A percentile compares a stretch with the other conserved stretches of the same genome.
These are phyloP conservation scores for Pinctada fucata DNA, from an alignment of 2,888 invertebrate genomes.

Conservation along the genomic window DNA sequence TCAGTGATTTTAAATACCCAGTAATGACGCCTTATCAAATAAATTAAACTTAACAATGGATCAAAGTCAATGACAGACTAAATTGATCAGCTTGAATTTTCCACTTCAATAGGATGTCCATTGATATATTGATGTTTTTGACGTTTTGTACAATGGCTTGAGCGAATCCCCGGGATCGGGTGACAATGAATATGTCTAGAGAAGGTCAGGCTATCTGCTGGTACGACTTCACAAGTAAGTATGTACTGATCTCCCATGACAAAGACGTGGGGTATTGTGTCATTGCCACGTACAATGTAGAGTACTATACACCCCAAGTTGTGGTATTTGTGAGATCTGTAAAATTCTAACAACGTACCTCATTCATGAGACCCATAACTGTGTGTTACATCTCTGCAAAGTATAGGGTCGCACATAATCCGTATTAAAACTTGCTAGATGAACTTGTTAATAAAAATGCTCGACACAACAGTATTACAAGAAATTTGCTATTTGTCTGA, in stretches of 20 bases:
- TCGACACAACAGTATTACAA: no score
- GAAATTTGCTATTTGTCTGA: no score
- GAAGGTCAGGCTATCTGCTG: neutral
- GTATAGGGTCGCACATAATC: no score
- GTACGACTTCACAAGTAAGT: neutral
- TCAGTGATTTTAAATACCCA: conserved; percentile 33
- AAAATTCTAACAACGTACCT: no score
- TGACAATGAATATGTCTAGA: neutral
- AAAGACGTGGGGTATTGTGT: no score
- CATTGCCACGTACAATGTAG: no score
- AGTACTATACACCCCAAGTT: no score
- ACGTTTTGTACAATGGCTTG: conserved; percentile 7
- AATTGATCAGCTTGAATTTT: conserved; percentile 3
- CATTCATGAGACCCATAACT: no score
- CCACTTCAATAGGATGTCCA: conserved; percentile 1
- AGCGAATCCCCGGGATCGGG: conserved; percentile 3
- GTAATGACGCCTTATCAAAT: conserved; percentile 25
- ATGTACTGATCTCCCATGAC: neutral
- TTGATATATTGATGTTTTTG: conserved; percentile 24
- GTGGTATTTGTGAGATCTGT: no score
- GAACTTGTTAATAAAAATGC: no score
- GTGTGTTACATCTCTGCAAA: no score
- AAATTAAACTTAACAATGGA: conserved; percentile 25
- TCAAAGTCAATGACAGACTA: conserved; percentile 16
- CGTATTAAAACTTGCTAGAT: no score